Evolutionary conservation across 30 jellyfish, hydroid and myxozoan genomes (phyloP).

Genomic region (Clytia hemisphaerica): DNA sequence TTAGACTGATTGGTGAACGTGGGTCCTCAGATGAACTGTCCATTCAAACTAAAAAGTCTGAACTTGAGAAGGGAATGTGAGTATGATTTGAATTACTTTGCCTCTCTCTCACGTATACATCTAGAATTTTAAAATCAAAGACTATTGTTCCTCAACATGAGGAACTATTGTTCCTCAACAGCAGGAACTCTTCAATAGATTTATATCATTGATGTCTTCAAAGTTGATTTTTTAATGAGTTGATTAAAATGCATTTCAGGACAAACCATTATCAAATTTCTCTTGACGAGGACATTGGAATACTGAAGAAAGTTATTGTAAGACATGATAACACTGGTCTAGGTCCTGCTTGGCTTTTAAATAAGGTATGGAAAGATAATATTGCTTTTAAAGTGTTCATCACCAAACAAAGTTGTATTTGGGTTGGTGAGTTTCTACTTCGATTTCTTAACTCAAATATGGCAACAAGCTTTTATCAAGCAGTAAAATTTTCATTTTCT

Average conservation of each 20-base stretch:
- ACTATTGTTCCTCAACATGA: too few species aligned
- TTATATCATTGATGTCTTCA: not conserved
- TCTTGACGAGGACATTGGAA: slow-evolving; percentile 44
- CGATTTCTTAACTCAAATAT: too few species aligned
- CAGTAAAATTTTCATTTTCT: too few species aligned
- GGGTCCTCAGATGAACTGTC: slow-evolving; percentile 66
- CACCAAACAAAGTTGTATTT: too few species aligned
- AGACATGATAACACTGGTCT: slow-evolving; percentile 88
- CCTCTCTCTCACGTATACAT: too few species aligned
- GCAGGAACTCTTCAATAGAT: too few species aligned
- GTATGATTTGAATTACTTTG: not conserved
- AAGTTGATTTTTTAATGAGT: not conserved
- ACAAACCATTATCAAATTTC: slow-evolving; percentile 51
- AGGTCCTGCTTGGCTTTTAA: slow-evolving; percentile 89
- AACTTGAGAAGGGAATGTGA: slow-evolving; percentile 88
- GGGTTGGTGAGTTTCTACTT: too few species aligned
- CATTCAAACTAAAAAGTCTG: slow-evolving; percentile 63
- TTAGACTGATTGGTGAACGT: slow-evolving; percentile 61
- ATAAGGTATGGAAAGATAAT: slow-evolving; percentile 53
- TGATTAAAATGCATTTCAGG: slow-evolving; percentile 29
- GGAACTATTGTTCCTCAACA: too few species aligned
- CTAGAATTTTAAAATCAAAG: too few species aligned
- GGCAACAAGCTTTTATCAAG: too few species aligned
- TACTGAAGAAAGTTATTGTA: slow-evolving; percentile 29
- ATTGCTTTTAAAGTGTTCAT: too few species aligned